Conservation (phyloP, 2,888 invertebrate genomes). For the Meteorus cinctellus region DNA sequence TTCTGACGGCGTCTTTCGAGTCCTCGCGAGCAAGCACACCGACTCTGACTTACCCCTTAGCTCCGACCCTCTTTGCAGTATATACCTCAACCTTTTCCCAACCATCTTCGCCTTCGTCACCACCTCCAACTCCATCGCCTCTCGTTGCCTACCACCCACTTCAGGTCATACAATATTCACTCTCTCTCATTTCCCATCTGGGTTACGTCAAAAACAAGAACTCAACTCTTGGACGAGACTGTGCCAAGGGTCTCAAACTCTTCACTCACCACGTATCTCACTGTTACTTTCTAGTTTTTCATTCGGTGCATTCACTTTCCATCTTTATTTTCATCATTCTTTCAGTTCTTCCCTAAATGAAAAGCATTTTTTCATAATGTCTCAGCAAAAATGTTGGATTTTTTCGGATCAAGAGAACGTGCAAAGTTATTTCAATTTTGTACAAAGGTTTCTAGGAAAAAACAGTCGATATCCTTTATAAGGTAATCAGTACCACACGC, state of each 20-base stretch:
- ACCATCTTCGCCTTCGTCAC: conserved; percentile 21
- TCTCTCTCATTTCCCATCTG: conserved; percentile 57
- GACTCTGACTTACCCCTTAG: conserved; percentile 2
- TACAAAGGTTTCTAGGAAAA: too few relatives aligned
- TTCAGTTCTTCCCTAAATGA: too few relatives aligned
- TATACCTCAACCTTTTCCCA: not conserved
- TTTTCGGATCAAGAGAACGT: too few relatives aligned
- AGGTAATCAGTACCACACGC: too few relatives aligned
- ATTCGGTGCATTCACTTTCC: not conserved
- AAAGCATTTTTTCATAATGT: too few relatives aligned
- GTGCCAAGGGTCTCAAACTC: conserved; percentile 39
- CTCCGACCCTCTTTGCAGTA: not conserved
- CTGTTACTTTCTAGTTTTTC: not conserved
- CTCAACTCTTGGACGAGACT: conserved; percentile 40
- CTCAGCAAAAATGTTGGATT: too few relatives aligned
- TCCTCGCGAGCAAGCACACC: conserved; percentile 22
- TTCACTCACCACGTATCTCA: not conserved
- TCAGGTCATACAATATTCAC: conserved; percentile 63
- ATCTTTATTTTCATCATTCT: not conserved
- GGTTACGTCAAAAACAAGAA: conserved; percentile 56
- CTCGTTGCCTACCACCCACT: conserved; percentile 25
- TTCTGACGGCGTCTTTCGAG: conserved; percentile 38
- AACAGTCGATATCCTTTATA: too few relatives aligned
- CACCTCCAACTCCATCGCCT: conserved; percentile 14
- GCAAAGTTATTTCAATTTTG: too few relatives aligned